Base-by-base conservation (phyloP, 2,888 invertebrate species). In the Malthinus flaveolus region DNA sequence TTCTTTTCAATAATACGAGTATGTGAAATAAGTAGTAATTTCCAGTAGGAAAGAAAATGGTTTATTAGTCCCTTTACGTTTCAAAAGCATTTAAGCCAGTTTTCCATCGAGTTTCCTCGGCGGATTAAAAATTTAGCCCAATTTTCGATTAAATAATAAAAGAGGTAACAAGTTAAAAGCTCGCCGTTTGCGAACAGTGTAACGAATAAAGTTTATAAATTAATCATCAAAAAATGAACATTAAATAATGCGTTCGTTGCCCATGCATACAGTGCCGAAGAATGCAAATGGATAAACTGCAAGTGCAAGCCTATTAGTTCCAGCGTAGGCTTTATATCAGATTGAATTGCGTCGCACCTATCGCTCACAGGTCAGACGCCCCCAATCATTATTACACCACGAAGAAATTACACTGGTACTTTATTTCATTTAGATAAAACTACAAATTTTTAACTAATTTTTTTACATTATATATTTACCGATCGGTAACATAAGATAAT, bases 341-440 rank as follows among this genome's bases (percentile, higher is more conserved):
- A 62, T 62, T 59, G 46, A 53, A 46, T 52, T 48, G 51, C 58
- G 61, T 62, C 62, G 62, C 64, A 64, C 64, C 62, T 62, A 64
- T 62, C 58, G 53, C 58, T 58, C 54, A 54, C 46, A 58, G 58
- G 58, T 58, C 54, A 57, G 49, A 49, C 56, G 56, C 56, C 56
- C 56, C 56, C 56, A 56, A 50, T 56, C 60, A 58, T 63, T 63
- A 63, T 63, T 63, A 63, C 57, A 57, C 57, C 49, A 60, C 51
- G 53, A 53, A 42, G 48, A 56, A 50, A 55, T 50, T 50, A 59
- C 65, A 51, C 59, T 54, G 63, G 63, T 59, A 61, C 61, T 65
- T 59, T 57, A 57, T 61, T 63, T 65, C 63, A 61, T 65, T 63
- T 61, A 65, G 65, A 65, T 65, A 62, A 60, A 51, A 42, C 15